Conservation (phyloP, 2,888 invertebrate genomes). For the Galerucella nymphaeae region DNA sequence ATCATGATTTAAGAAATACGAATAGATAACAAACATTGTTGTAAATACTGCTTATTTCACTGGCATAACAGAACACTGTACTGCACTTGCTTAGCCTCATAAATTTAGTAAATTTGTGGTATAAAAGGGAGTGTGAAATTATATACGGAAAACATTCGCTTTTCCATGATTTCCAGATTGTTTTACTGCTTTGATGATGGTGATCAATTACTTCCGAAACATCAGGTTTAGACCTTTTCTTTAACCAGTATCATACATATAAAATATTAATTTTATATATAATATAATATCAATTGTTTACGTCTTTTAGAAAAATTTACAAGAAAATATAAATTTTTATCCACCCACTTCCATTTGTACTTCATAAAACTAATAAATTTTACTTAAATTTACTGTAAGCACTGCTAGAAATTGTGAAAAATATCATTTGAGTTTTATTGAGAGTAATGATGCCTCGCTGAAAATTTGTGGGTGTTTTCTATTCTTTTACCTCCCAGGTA, state of each 20-base stretch:
- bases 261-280: no score
- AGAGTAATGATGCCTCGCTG: constrained; percentile 17
- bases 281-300: no score
- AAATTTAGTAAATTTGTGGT: constrained; percentile 17
- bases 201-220: constrained; percentile 11
- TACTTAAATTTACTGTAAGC: constrained; percentile 7
- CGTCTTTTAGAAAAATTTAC: no score
- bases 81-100: neutral
- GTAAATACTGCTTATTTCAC: neutral
- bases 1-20: no score
- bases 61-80: neutral
- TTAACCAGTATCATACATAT: no score
- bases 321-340: no score
- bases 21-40: no score
- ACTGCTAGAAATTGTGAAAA: constrained; percentile 17
- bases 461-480: neutral
- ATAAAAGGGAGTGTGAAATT: constrained; percentile 7
- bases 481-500: neutral
- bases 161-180: constrained; percentile 8
- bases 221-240: neutral
- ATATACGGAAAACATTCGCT: constrained; percentile 17
- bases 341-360: constrained; percentile 18
- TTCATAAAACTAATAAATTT: constrained; percentile 24
- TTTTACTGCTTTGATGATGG: constrained; percentile 5
- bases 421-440: constrained; percentile 20